Evolutionary conservation across 2,888 invertebrate species (phyloP).

Genomic region (Agrochola litura): DNA sequence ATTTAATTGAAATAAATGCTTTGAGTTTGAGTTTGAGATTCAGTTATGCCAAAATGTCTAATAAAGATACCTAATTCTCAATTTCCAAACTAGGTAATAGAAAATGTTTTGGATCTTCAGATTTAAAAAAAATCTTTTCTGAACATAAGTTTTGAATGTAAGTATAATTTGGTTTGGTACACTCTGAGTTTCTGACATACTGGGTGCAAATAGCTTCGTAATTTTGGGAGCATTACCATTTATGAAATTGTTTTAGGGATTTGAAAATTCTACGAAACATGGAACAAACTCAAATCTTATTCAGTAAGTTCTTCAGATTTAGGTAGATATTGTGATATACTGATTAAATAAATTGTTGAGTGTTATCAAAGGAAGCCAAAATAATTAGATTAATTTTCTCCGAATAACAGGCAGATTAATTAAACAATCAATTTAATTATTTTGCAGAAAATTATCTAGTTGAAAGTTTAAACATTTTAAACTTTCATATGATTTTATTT

Average conservation of each 20-base stretch:
- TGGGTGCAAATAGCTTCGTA: neutral
- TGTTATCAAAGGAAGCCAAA: slow-evolving; percentile 18
- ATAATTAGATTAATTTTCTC: slow-evolving; percentile 25
- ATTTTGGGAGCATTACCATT: neutral
- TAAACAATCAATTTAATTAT: slow-evolving; percentile 14
- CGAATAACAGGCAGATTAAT: neutral
- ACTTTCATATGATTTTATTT: neutral
- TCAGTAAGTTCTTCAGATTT: neutral
- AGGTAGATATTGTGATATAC: neutral
- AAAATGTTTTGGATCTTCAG: no score
- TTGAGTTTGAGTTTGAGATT: no score
- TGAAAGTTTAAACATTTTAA: neutral
- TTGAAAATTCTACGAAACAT: neutral
- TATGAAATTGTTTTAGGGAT: neutral
- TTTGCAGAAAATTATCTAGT: neutral
- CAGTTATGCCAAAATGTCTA: neutral
- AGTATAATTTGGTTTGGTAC: no score
- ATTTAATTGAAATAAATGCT: no score
- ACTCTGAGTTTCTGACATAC: no score
- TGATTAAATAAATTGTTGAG: slow-evolving; percentile 23
- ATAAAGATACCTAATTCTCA: no score
- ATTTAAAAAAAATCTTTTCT: neutral
- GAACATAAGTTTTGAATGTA: neutral
- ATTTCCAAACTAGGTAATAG: neutral
- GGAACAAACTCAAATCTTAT: neutral